Conservation (phyloP, 2,113 vertebrate genomes). For the Spermophilus dauricus region DNA sequence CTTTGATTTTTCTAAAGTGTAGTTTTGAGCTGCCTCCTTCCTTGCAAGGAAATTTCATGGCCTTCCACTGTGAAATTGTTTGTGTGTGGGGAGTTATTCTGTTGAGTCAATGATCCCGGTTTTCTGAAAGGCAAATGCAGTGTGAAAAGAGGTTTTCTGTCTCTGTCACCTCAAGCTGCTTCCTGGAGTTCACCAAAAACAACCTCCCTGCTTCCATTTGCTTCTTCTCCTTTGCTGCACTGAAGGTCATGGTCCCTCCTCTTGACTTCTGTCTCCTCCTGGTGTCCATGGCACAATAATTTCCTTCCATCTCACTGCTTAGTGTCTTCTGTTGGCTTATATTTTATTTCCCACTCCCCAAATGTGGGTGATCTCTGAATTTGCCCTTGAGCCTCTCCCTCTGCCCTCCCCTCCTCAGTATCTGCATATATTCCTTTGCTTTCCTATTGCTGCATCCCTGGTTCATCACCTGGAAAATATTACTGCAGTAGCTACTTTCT, state of each 20-base stretch:
- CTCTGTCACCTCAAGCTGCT: not conserved
- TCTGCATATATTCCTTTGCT: not conserved
- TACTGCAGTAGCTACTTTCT: not conserved
- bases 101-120: not conserved
- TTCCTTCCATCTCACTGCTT: not conserved
- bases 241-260: no score
- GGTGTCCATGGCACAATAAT: not conserved
- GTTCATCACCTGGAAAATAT: not conserved
- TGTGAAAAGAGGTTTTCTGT: not conserved
- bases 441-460: not conserved
- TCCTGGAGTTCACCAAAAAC: not conserved
- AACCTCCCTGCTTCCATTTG: not conserved
- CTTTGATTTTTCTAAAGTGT: not conserved
- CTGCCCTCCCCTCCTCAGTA: not conserved
- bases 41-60: not conserved
- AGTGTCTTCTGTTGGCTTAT: not conserved
- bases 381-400: not conserved
- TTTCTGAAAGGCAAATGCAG: constrained; percentile 8
- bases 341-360: not conserved
- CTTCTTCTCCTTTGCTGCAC: not conserved
- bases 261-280: not conserved
- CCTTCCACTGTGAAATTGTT: not conserved
- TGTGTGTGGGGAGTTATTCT: not conserved
- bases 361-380: not conserved
- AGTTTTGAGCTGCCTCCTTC: not conserved